Evolutionary conservation across 1,140 invertebrate species (phyloP).

Genomic region (Drosophila obscura): DNA sequence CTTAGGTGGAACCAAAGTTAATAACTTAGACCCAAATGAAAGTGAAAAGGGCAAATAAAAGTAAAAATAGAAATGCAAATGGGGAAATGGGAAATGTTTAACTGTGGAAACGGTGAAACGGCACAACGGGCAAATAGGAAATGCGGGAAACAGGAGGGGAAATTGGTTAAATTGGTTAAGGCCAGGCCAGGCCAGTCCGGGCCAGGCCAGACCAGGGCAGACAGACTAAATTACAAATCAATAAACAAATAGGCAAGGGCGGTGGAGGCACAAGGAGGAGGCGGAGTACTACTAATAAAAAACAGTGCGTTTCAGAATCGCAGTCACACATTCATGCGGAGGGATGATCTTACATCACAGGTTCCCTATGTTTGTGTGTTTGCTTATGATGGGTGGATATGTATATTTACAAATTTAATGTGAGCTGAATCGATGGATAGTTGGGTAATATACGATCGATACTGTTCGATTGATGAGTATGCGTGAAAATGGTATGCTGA

Average conservation of each 20-base stretch:
- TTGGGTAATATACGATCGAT: no score
- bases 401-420: no score
- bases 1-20: conserved; percentile 48
- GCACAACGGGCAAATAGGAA: conserved; percentile 4
- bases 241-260: conserved; percentile 48
- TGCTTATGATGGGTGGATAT: no score
- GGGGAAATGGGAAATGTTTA: conserved; percentile 21
- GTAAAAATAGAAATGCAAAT: conserved; percentile 54
- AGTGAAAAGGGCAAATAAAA: conserved; percentile 66
- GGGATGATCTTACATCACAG: no score
- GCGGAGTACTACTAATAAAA: no score
- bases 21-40: conserved; percentile 61
- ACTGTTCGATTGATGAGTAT: no score
- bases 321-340: background rate
- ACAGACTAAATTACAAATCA: conserved; percentile 68
- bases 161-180: conserved; percentile 27
- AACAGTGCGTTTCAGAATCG: conserved; percentile 15
- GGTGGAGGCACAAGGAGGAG: background rate
- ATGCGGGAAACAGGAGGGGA: conserved; percentile 8
- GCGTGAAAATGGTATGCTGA: no score
- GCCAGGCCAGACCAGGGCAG: conserved; percentile 12
- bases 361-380: no score
- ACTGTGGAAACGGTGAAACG: conserved; percentile 1
- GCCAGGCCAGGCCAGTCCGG: conserved; percentile 18
- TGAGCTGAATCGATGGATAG: no score